Base-by-base conservation (phyloP, 2,888 invertebrate genomes). In the Tubulanus polymorphus region DNA sequence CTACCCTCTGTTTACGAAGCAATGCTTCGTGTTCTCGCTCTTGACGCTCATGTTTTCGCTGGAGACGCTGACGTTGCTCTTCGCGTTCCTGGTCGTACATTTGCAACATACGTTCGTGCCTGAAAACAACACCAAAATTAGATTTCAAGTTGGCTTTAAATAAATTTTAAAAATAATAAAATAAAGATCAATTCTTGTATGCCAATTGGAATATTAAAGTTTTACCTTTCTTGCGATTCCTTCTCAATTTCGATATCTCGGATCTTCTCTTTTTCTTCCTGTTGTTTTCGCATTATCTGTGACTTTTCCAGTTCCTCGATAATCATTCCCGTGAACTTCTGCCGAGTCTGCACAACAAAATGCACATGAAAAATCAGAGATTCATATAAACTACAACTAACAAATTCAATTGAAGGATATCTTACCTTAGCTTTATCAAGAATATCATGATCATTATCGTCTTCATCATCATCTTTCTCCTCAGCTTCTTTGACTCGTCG, bases 401-500 rank as follows among this genome's bases (percentile, higher is more conserved):
- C n/a, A n/a, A 28, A 27, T 20, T 46, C 5, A 0, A 41, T 8
- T 20, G 20, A 15, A 6, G 25, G n/a, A 5, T 29, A n/a, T 66
- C 68, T 63, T 48, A 70, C 70, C 52, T 58, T 61, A 20, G 63
- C 47, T 30, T 65, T 60, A 47, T 64, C 65, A 20, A 59, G 46
- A 30, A 25, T n/a, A n/a, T n/a, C n/a, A n/a, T n/a, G n/a, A n/a
- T 70, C 70, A 10, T 76, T 83, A 48, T 83, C 81, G 37, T 81
- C 81, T 73, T 87, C 82, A 74, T 86, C 82, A 75, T 87, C 82
- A 70, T 84, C 83, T 60, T 86, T 87, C 51, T 88, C 88, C 53
- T 87, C 85, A 30, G 84, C 84, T 79, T 92, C 91, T 72, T 89
- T 88, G 2, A 93, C 93, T 48, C 95, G 83, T 50, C 91, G 85